Conservation (phyloP, 2,888 invertebrate species). For the Clitarchus hookeri region DNA sequence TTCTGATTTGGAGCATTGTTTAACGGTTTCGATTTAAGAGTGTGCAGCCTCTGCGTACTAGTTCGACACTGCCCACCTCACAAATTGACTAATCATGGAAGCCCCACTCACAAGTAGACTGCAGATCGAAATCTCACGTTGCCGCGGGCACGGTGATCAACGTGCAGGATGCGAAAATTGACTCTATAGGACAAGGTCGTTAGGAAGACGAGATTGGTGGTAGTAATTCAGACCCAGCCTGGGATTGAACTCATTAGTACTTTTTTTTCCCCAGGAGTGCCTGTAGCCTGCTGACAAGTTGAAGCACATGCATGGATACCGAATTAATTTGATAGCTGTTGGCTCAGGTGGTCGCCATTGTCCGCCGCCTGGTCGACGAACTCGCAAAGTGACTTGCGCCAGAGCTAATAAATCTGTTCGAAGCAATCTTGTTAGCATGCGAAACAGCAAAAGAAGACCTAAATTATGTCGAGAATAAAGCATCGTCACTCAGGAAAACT, state of each 20-base stretch:
- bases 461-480: background rate
- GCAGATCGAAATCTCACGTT: too few species aligned
- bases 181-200: background rate
- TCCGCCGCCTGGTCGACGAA: background rate
- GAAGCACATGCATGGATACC: background rate
- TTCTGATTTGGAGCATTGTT: too few species aligned
- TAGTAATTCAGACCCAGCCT: background rate
- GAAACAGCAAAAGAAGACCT: background rate
- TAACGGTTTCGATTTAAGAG: too few species aligned
- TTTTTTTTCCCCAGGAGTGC: background rate
- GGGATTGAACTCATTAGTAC: background rate
- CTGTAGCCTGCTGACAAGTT: background rate
- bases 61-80: too few species aligned
- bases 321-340: constrained; percentile 6
- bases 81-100: too few species aligned
- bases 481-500: background rate
- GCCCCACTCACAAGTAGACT: too few species aligned
- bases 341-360: background rate
- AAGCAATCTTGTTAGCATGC: background rate
- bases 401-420: background rate
- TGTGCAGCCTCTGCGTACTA: too few species aligned
- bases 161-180: background rate
- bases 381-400: background rate
- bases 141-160: too few species aligned
- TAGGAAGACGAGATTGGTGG: background rate